Percentiles rank a stretch among this genome's conserved stretches.
Evolutionary conservation across 92 coral and sea anemone species (phyloP).

Genomic region (Parazoanthus swiftii): DNA sequence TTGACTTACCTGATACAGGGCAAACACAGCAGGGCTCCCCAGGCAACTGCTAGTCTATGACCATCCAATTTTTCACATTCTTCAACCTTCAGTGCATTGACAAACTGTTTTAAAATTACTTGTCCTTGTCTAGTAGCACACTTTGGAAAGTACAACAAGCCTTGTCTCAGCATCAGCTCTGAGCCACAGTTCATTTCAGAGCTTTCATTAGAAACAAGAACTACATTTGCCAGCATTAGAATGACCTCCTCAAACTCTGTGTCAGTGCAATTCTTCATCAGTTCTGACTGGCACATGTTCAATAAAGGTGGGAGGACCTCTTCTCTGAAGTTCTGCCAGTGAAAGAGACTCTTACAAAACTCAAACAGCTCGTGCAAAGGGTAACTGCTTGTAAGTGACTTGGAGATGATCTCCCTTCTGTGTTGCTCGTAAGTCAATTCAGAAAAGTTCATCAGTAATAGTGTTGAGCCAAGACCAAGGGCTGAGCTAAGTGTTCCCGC

Average conservation of each 20-base stretch:
- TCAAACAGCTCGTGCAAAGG: constrained; percentile 44
- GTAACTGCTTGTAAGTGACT: constrained; percentile 46
- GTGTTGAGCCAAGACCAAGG: constrained; percentile 59
- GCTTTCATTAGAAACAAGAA: constrained; percentile 37
- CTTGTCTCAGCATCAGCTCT: constrained; percentile 48
- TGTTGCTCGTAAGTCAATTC: constrained; percentile 55
- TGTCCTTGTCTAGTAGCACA: constrained; percentile 64
- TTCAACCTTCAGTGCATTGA: constrained; percentile 44
- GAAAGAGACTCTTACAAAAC: constrained; percentile 63
- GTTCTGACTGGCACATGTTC: constrained; percentile 57
- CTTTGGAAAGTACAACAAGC: constrained; percentile 68
- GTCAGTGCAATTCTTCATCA: constrained; percentile 29
- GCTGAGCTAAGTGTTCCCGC: constrained; percentile 10
- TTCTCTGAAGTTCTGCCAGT: constrained; percentile 64
- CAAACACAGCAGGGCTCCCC: constrained; percentile 83
- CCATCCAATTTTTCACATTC: constrained; percentile 21
- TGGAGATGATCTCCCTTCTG: constrained; percentile 50
- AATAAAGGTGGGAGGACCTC: constrained; percentile 65
- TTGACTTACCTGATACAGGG: constrained; percentile 78
- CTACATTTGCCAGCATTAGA: constrained; percentile 61
- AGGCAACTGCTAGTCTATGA: constrained; percentile 45
- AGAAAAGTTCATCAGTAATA: constrained; percentile 65
- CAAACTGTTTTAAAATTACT: constrained; percentile 48
- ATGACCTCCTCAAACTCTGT: constrained; percentile 53
- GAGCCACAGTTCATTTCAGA: constrained; percentile 50